Percentiles rank a stretch among this genome's conserved stretches.
Conservation (phyloP, 2,797 vertebrate species). For the Sphaeramia orbicularis region DNA sequence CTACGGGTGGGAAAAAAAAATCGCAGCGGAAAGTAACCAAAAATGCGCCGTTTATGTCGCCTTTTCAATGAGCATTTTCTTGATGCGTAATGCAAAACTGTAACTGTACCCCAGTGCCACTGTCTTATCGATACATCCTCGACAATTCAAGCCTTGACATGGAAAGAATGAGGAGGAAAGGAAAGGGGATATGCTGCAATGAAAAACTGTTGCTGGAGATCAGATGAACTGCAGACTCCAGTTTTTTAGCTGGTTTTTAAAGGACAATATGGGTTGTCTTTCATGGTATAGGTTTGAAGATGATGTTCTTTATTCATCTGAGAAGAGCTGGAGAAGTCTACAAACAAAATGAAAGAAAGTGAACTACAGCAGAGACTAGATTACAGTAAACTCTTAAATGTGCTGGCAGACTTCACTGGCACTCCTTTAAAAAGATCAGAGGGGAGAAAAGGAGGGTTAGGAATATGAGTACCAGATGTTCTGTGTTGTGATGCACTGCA, state of each 20-base stretch:
- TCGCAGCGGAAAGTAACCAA: too few species aligned
- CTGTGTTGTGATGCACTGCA: neutral
- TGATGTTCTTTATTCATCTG: neutral
- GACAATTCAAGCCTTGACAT: constrained; percentile 1
- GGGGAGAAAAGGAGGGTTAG: constrained; percentile 19
- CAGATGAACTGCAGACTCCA: constrained; percentile 14
- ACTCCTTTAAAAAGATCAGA: constrained; percentile 57
- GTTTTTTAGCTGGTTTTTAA: constrained; percentile 20
- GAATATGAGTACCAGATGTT: constrained; percentile 53
- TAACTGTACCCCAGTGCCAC: neutral
- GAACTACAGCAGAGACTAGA: neutral
- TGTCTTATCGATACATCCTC: constrained; percentile 3
- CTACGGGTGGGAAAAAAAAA: too few species aligned
- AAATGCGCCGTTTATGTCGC: too few species aligned
- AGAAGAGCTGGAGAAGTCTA: neutral
- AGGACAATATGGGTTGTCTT: constrained; percentile 7
- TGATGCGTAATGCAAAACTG: constrained; percentile 10
- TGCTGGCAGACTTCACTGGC: constrained; percentile 38
- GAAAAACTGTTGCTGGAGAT: constrained; percentile 3
- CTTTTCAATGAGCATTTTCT: too few species aligned
- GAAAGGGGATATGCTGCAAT: constrained; percentile 2
- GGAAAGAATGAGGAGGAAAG: constrained; percentile 20
- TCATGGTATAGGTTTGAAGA: neutral
- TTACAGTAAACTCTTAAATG: constrained; percentile 27
- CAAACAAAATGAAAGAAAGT: neutral